Evolutionary conservation across 2,113 vertebrate genomes (phyloP).

Genomic region (Phaethornis superciliosus): DNA sequence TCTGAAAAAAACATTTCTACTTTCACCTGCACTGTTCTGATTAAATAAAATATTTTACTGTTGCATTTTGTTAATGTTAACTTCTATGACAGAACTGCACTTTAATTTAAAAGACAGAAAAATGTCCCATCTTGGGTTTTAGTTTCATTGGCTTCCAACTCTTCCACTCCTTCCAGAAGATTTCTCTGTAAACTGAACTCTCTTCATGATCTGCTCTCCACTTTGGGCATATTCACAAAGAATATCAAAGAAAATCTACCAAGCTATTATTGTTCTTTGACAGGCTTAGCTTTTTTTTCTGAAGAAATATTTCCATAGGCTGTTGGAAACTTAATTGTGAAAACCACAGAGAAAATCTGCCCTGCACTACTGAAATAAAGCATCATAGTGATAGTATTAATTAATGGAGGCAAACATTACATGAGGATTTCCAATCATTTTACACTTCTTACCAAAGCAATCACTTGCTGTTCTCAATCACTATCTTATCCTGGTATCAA

Average conservation of each 20-base stretch:
- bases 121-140: not conserved
- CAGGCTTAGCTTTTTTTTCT: not conserved
- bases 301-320: not conserved
- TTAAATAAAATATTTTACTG: constrained; percentile 15
- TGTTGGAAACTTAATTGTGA: not conserved
- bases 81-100: not conserved
- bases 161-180: not conserved
- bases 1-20: constrained; percentile 58
- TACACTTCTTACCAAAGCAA: not conserved
- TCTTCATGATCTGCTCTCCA: not conserved
- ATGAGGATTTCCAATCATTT: not conserved
- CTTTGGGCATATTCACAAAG: not conserved
- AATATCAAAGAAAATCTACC: not conserved
- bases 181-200: constrained; percentile 7
- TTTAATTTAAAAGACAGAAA: not conserved
- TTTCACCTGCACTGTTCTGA: not conserved
- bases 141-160: constrained; percentile 17
- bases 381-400: not conserved
- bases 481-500: not conserved
- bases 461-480: not conserved
- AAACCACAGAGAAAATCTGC: not conserved
- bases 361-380: not conserved
- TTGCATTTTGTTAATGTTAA: constrained; percentile 16
- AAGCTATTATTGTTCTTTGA: not conserved
- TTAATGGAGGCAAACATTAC: not conserved